These are phyloP conservation scores for Noctua janthe DNA, from an alignment of 2,888 invertebrate genomes.

Conservation along the genomic window DNA sequence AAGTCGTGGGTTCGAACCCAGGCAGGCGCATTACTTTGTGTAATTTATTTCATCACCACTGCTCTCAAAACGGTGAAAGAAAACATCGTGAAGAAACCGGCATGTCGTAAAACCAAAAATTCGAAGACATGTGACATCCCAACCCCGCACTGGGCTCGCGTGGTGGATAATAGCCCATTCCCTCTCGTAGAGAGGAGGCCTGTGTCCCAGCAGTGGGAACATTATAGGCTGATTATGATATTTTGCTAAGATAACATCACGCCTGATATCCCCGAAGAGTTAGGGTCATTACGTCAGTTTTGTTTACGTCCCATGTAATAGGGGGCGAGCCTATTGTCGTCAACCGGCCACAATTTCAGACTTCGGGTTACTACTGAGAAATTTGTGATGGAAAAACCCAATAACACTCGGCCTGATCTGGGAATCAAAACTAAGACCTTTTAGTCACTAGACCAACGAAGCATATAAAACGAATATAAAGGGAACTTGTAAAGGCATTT, in stretches of 20 bases:
- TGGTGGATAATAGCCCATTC: too few relatives aligned
- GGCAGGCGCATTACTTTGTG: too few relatives aligned
- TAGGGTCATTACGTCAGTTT: not conserved
- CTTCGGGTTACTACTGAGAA: not conserved
- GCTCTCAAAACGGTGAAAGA: too few relatives aligned
- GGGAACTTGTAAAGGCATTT: not conserved
- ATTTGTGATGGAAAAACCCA: not conserved
- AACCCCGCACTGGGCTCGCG: too few relatives aligned
- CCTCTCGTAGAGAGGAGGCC: too few relatives aligned
- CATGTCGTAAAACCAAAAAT: too few relatives aligned
- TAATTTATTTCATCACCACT: too few relatives aligned
- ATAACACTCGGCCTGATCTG: not conserved
- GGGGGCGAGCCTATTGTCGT: not conserved
- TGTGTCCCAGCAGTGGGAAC: too few relatives aligned
- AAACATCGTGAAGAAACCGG: too few relatives aligned
- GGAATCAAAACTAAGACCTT: not conserved
- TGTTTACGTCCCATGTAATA: not conserved
- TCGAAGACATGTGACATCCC: too few relatives aligned
- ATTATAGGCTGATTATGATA: too few relatives aligned
- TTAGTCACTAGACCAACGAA: not conserved
- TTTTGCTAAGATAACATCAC: not conserved
- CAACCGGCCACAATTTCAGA: not conserved
- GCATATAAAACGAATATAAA: not conserved
- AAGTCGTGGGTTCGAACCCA: too few relatives aligned
- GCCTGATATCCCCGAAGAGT: not conserved